These are phyloP conservation scores for Leptinotarsa peninsularis DNA, from an alignment of 2,888 invertebrate species.

Conservation along the genomic window DNA sequence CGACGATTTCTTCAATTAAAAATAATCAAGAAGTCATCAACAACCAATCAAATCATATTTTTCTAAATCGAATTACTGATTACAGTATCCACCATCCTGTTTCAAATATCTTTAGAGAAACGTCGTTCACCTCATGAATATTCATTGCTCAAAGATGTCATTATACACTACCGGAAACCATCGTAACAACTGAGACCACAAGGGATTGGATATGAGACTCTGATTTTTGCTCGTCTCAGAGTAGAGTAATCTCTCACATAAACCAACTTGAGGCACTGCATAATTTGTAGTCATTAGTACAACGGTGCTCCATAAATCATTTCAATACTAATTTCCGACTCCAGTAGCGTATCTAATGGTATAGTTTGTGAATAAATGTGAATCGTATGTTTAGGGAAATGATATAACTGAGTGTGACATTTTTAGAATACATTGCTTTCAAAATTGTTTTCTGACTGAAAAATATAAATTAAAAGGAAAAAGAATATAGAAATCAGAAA, in stretches of 20 bases:
- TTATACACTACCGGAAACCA: slow-evolving; percentile 10
- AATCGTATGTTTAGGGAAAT: too few relatives aligned
- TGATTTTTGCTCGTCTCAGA: slow-evolving; percentile 2
- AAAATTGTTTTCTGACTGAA: too few relatives aligned
- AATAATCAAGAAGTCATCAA: too few relatives aligned
- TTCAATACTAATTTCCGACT: slow-evolving; percentile 13
- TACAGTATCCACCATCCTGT: too few relatives aligned
- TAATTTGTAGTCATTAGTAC: slow-evolving; percentile 25
- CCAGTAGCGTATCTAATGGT: slow-evolving; percentile 12
- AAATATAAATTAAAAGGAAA: too few relatives aligned
- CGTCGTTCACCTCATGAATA: background rate
- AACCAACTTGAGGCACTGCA: slow-evolving; percentile 19
- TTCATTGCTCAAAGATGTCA: slow-evolving; percentile 4
- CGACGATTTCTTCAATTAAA: too few relatives aligned
- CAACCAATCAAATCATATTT: too few relatives aligned
- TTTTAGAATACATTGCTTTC: too few relatives aligned
- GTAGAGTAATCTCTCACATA: slow-evolving; percentile 7
- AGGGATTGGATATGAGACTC: background rate
- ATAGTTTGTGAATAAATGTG: background rate
- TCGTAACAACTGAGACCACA: slow-evolving; percentile 2
- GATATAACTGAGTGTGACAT: too few relatives aligned
- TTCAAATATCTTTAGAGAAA: background rate
- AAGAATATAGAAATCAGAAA: too few relatives aligned
- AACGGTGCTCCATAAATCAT: slow-evolving; percentile 21
- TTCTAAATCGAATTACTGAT: too few relatives aligned